Evolutionary conservation across 2,113 vertebrate genomes (phyloP), one percentile per base, ranked within the genome.

Genomic region (Centropus unirufus): DNA sequence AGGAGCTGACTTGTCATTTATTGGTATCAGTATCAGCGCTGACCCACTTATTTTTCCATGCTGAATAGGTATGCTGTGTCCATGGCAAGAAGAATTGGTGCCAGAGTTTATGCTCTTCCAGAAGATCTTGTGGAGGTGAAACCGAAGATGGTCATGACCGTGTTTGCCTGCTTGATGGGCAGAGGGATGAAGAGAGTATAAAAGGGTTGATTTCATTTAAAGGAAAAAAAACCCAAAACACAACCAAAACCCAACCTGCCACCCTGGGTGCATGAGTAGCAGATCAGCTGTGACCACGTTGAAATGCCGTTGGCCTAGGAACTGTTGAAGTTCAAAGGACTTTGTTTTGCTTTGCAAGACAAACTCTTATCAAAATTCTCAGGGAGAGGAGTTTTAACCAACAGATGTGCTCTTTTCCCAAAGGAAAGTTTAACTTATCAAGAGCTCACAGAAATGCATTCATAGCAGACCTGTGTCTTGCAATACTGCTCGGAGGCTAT

Each of bases 111-210:
- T 4, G 99, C 99, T 61, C 98, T 99, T 62, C 99, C 99, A 1
- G 99, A 99, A 64, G 99, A 99, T 85, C 97, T 99, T 32, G 98
- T 99, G 52, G 99, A 99, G 96, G 97, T 99, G 92, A 99, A 99
- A 76, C 99, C 96, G 23, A 99, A 99, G 97, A 99, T 99, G 99
- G 99, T 99, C 96, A 99, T 99, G 99, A 99, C 99, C 0, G 98
- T 99, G 94, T 99, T 99, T 88, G 99, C 99, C 34, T 99, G 99
- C 96, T 98, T 99, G 98, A 99, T 99, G 99, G 99, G 99, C 78
- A 97, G 99, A 92, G 99, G 99, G 81, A 99, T 99, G 99, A 99
- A 99, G 96, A 96, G 97, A 92, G 98, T 97, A 84, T 99, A 98
- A 98, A 89, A 81, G 49, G 76, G 73, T 75, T 61, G 42, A 76